These are phyloP conservation scores for Drosophila kanekoi DNA, from an alignment of 2,888 invertebrate species.

Conservation along the genomic window DNA sequence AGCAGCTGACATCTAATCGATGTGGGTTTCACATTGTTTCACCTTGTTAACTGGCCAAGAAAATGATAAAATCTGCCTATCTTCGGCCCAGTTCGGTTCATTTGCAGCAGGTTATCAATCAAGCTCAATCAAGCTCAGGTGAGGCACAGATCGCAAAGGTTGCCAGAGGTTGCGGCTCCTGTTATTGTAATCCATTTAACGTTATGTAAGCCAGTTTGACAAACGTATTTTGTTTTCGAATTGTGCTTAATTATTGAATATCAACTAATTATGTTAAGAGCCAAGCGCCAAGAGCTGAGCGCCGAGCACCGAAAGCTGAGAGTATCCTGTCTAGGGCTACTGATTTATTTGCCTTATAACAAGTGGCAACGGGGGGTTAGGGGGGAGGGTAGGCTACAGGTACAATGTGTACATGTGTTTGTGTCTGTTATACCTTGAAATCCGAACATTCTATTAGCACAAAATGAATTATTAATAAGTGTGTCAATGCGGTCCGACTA, in stretches of 20 bases:
- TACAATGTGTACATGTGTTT: slow-evolving; percentile 16
- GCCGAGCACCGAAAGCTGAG: slow-evolving; percentile 2
- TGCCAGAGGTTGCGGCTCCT: slow-evolving; percentile 10
- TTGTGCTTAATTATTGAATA: slow-evolving; percentile 71
- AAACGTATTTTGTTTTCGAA: slow-evolving; percentile 38
- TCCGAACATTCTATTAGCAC: slow-evolving; percentile 68
- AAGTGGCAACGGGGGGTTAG: not conserved
- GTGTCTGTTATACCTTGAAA: slow-evolving; percentile 47
- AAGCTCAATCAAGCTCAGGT: slow-evolving; percentile 67
- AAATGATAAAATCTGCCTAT: slow-evolving; percentile 13
- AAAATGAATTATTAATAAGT: slow-evolving; percentile 77
- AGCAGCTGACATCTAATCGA: slow-evolving; percentile 43
- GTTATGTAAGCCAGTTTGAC: slow-evolving; percentile 27
- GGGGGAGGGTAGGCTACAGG: not conserved
- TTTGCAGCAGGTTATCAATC: slow-evolving; percentile 67
- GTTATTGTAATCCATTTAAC: slow-evolving; percentile 19
- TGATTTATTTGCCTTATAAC: slow-evolving; percentile 25
- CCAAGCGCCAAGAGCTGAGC: slow-evolving; percentile 26
- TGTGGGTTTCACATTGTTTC: slow-evolving; percentile 32
- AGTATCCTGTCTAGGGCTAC: slow-evolving; percentile 16
- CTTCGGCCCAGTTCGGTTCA: not conserved
- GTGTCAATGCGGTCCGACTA: slow-evolving; percentile 55
- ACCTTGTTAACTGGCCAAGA: slow-evolving; percentile 38
- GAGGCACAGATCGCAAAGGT: slow-evolving; percentile 8
- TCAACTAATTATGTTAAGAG: slow-evolving; percentile 72